Percentiles rank a stretch among this genome's conserved stretches.
Evolutionary conservation across 1,140 invertebrate species (phyloP).

Genomic region (Formica selysi): DNA sequence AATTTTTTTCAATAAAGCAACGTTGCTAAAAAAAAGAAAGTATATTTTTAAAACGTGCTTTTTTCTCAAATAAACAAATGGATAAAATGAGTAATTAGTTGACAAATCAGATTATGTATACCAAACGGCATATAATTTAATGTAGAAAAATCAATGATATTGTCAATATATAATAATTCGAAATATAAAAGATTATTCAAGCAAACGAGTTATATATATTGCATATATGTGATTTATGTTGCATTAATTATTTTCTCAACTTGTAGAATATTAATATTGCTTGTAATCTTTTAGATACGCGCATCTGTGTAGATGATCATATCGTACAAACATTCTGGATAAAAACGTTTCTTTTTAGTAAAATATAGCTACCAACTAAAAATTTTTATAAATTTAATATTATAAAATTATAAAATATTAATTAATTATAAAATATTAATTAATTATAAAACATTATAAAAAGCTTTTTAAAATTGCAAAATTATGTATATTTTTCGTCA

Average conservation of each 20-base stretch:
- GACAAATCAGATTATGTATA: neutral
- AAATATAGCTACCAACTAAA: conserved; percentile 2
- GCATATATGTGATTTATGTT: neutral
- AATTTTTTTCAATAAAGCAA: conserved; percentile 11
- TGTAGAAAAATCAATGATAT: conserved; percentile 1
- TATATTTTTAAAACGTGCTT: neutral
- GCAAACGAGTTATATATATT: conserved; percentile 3
- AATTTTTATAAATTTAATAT: neutral
- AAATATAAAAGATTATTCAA: conserved; percentile 2
- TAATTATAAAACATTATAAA: neutral
- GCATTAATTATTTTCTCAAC: conserved; percentile 12
- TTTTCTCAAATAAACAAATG: neutral
- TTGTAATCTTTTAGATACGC: neutral
- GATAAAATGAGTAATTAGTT: neutral
- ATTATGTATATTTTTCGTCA: neutral
- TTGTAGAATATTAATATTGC: neutral
- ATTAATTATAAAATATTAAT: too few relatives aligned
- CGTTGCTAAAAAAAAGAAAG: neutral
- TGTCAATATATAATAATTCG: neutral
- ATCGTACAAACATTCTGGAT: neutral
- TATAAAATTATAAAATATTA: too few relatives aligned
- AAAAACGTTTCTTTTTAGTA: neutral
- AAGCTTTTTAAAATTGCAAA: neutral
- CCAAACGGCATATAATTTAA: neutral
- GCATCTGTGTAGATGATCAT: neutral